Base-by-base conservation (phyloP, 2,797 vertebrate species). In the Sebastes umbrosus region DNA sequence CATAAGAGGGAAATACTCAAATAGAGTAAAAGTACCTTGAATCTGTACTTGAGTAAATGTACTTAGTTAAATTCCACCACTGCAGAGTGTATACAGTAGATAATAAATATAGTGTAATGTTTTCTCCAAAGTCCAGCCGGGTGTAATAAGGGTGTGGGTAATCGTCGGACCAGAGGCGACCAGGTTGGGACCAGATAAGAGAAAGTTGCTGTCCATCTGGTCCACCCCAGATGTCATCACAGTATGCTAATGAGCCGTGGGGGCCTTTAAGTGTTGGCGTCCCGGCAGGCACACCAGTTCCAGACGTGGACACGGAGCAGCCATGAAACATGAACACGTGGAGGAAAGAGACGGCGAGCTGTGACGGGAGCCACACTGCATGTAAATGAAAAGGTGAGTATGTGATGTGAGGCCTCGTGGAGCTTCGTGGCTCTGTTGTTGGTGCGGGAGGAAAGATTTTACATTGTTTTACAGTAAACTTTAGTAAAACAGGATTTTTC, bases 191-290 rank as follows among this genome's bases (percentile, higher is more conserved):
- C 29, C 77, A 88, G 95, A 96, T 96, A 95, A 95, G 93, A 83
- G 25, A 50, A 84, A 77, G 14, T 6, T 81, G 25, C 68, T n/a
- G 72, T 79, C 69, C 77, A 87, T 79, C 69, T 80, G 92, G 85
- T 88, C 89, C 92, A 90, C 73, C 90, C 89, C 85, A 90, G 83
- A 92, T 93, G 91, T 93, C 93, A 95, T 95, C 94, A 79, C 77
- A 20, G 32, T 96, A 96, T 96, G 96, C 94, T 95, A 97, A 97
- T 97, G 93, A 96, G 93, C 82, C 24, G 18, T 25, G 34, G 39
- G 60, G 75, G 79, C 84, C 88, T 95, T 96, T 95, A 96, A 96
- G 93, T 82, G 85, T 32, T 25, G 20, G 58, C 69, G 25, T 50
- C 52, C 55, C 72, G 24, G 72, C 65, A 14, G 67, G 31, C 62